Percentiles rank a stretch among this genome's conserved stretches.
These are phyloP conservation scores for Falco naumanni DNA, from an alignment of 2,797 vertebrate genomes.

Conservation along the genomic window DNA sequence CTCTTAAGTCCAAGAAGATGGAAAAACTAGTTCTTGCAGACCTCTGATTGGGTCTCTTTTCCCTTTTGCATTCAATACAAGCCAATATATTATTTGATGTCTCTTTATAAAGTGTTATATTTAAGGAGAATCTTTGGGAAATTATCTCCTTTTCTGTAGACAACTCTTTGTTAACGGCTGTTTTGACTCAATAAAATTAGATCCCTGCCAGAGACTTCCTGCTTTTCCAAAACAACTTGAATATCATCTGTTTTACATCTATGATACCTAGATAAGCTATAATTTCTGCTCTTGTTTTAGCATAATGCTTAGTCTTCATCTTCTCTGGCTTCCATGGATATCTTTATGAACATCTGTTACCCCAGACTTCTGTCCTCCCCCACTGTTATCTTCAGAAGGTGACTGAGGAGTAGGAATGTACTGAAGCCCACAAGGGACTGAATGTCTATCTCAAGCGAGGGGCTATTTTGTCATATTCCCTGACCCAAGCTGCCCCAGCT, in stretches of 20 bases:
- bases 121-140: neutral
- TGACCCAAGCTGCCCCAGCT: rapidly evolving
- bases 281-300: neutral
- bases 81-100: neutral
- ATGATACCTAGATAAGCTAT: neutral
- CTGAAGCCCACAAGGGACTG: neutral
- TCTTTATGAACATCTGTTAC: neutral
- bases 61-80: neutral
- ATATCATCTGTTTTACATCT: neutral
- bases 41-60: neutral
- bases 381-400: neutral
- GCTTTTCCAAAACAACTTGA: constrained; percentile 1
- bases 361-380: neutral
- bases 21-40: constrained; percentile 7
- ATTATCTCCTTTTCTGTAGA: neutral
- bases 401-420: neutral
- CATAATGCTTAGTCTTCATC: neutral
- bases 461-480: neutral
- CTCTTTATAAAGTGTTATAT: neutral
- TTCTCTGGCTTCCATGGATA: neutral
- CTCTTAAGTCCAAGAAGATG: neutral
- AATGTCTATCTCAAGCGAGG: neutral
- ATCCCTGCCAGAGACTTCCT: neutral
- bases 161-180: neutral
- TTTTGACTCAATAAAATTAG: constrained; percentile 35